Evolutionary conservation across 2,113 vertebrate species (phyloP), one percentile per base, ranked within the genome.

Genomic region (Mirounga angustirostris): DNA sequence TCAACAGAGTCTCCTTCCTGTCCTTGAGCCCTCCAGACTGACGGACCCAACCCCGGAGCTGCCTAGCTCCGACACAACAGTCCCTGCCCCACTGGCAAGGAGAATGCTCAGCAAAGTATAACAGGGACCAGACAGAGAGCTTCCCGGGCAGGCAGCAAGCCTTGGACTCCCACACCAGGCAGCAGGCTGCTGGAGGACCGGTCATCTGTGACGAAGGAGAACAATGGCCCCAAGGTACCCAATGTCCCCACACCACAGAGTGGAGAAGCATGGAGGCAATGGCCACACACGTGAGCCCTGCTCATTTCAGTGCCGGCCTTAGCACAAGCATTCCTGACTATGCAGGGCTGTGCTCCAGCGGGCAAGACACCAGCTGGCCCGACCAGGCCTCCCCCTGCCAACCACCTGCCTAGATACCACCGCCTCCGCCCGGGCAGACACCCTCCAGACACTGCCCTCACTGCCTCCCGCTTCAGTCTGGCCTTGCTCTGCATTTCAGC

Each of bases 301-400:
- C 67, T 61, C 18, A 9, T 61, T 46, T 87, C 46, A 5, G 85
- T 4, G 5, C 54, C 16, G 40, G 65, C 52, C 63, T 95, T 33
- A 4, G 59, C 82, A 69, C 24, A 33, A n/a, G 71, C 2, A 43
- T 52, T 79, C 74, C 81, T 67, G 73, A 87, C 40, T n/a, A 11
- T 0, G 12, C 11, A 19, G 76, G 84, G 50, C 67, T 87, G 52
- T 46, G 59, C 61, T 95, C 67, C 0, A 33, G 22, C 24, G 81
- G 82, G 91, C 89, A 40, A 81, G 73, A 76, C 14, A n/a, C 56
- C 96, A 97, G 88, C 50, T 97, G 96, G 85, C 91, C 91, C 7
- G 4, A 28, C 56, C 52, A 58, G 87, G 82, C 78, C 50, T 83
- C 82, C 89, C 19, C 5, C 91, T 90, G 95, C 87, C 94, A 94